Evolutionary conservation across 2,888 invertebrate genomes (phyloP).

Genomic region (Cataglyphis livida): DNA sequence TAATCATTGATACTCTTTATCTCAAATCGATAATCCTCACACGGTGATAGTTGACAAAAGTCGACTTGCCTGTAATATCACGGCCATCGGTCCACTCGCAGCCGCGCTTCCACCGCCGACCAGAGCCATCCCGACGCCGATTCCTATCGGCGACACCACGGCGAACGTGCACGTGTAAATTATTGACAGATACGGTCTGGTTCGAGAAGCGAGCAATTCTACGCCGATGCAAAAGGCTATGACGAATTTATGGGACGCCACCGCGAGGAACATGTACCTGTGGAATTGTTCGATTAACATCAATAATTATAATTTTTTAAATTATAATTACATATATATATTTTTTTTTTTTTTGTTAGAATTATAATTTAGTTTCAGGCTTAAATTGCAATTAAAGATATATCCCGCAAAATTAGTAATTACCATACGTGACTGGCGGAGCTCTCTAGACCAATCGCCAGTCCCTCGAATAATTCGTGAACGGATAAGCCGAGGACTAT

Average conservation of each 20-base stretch:
- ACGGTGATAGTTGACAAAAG: neutral
- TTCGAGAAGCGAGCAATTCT: slow-evolving; percentile 91
- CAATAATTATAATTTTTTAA: neutral
- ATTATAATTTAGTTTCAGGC: neutral
- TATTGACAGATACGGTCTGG: slow-evolving; percentile 88
- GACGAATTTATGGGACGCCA: slow-evolving; percentile 94
- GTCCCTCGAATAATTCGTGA: slow-evolving; percentile 94
- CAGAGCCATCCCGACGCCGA: slow-evolving; percentile 90
- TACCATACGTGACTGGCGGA: slow-evolving; percentile 85
- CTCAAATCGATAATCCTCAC: neutral
- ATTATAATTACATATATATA: neutral
- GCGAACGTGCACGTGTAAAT: slow-evolving; percentile 92
- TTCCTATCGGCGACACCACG: slow-evolving; percentile 92
- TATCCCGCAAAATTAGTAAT: slow-evolving; percentile 30
- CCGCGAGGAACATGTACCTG: slow-evolving; percentile 94
- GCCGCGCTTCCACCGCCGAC: slow-evolving; percentile 88
- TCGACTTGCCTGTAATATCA: slow-evolving; percentile 80
- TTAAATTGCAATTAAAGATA: neutral
- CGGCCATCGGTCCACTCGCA: slow-evolving; percentile 87
- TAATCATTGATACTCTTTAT: neutral
- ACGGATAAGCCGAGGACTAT: slow-evolving; percentile 94
- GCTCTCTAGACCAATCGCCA: slow-evolving; percentile 87
- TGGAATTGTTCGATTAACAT: slow-evolving; percentile 76
- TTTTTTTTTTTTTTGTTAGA: neutral
- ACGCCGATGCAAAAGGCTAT: slow-evolving; percentile 96